Conservation (phyloP, 92 coral and sea anemone species). For the Epizoanthus fatuus region DNA sequence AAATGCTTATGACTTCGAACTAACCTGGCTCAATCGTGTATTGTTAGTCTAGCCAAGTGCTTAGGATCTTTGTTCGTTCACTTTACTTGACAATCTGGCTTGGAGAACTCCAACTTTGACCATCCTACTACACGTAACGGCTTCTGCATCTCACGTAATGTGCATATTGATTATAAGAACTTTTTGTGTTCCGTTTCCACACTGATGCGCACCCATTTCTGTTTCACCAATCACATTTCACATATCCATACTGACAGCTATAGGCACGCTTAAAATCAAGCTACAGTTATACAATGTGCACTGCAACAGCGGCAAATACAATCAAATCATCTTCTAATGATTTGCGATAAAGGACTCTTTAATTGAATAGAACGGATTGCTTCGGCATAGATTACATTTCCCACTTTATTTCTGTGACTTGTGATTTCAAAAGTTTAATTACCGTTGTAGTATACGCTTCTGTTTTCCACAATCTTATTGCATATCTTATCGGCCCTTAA, state of each 20-base stretch:
- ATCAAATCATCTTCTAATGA: not conserved
- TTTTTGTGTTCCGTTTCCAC: not conserved
- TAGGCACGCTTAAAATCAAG: not conserved
- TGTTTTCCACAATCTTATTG: not conserved
- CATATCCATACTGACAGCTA: not conserved
- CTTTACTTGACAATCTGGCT: slow-evolving; percentile 20
- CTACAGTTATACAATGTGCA: not conserved
- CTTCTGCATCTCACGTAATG: not conserved
- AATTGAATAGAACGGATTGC: no score
- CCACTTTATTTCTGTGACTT: not conserved
- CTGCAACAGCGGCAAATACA: not conserved
- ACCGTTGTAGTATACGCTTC: not conserved
- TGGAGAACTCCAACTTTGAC: slow-evolving; percentile 3
- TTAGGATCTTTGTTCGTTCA: slow-evolving; percentile 11
- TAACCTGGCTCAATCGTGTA: not conserved
- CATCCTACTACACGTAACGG: not conserved
- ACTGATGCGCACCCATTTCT: not conserved
- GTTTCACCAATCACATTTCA: not conserved
- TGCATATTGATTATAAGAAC: not conserved
- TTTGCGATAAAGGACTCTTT: not conserved
- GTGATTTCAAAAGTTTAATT: not conserved
- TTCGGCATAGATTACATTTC: not conserved
- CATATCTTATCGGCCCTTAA: not conserved
- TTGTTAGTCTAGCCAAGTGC: not conserved
- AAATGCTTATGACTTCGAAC: not conserved